Base-by-base conservation (phyloP, 2,888 invertebrate genomes). In the Cosmia pyralina region DNA sequence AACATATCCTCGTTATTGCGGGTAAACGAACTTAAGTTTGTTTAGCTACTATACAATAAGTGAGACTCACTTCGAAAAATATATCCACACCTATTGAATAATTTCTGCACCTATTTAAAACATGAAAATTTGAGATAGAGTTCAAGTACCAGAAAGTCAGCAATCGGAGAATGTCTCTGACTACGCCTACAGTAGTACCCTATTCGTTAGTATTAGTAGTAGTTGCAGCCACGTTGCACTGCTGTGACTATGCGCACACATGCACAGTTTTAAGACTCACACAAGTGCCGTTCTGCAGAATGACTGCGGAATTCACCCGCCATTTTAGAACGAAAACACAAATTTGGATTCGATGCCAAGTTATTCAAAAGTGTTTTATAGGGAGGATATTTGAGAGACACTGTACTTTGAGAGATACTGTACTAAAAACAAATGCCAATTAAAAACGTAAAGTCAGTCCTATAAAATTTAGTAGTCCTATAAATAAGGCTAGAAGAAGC, bases 101-200 rank as follows among this genome's bases (percentile, higher is more conserved):
- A 13, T 50, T 34, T 64, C 50, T 58, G 13, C 10, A 28, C 28
- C 50, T 28, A 59, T n/a, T 46, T 34, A 22, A 19, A 68, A 41
- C 11, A 52, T 34, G 4, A 11, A 17, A 53, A 17, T 22, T 65
- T n/a, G 8, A 50, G n/a, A 55, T 65, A n/a, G 11, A 53, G 69
- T 79, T 68, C 53, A 84, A 84, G 84, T 90, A 93, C 91, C 89
- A 94, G 92, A 94, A 93, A 92, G 85, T 89, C 86, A 91, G 89
- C 84, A 89, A 88, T 81, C 82, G 88, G 90, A 90, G 92, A 92
- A 92, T 93, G 91, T 92, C 89, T 87, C 84, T 74, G 87, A 86
- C 89, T 92, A 92, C 93, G 92, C 93, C 92, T 93, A 89, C 88
- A 85, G 87, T 38, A 38, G 28, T 85, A 88, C 89, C 89, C 90